phyloP scores from a whole-genome alignment of 53 echinoderm and acorn worm genomes.

The Echinarachnius parma region DNA sequence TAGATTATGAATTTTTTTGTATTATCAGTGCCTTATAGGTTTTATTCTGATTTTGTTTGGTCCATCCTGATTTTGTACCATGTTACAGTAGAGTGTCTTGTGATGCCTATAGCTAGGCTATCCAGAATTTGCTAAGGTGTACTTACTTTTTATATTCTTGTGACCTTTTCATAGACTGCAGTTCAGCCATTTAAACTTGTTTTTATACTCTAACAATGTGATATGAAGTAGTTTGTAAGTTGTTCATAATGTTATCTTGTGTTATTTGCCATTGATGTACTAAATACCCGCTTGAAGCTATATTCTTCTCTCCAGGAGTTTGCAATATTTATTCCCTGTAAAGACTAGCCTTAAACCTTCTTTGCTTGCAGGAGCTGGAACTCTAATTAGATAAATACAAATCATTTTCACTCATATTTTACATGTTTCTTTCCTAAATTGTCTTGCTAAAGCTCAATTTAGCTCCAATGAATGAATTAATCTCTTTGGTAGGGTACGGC shows the following conservation, averaged over 20 bases:
- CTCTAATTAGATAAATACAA: constrained; percentile 4
- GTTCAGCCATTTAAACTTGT: constrained; percentile 1
- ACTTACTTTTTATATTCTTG: constrained; percentile 41
- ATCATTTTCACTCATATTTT: constrained; percentile 11
- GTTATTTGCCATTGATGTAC: constrained; percentile 3
- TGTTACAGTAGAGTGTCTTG: constrained; percentile 33
- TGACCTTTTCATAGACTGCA: constrained; percentile 27
- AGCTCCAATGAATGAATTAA: not conserved
- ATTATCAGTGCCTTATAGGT: constrained; percentile 46
- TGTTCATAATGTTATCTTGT: too few relatives aligned
- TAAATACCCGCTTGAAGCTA: not conserved
- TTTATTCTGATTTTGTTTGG: constrained; percentile 12
- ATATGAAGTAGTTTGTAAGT: too few relatives aligned
- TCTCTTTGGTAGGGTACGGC: not conserved
- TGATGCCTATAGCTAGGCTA: not conserved
- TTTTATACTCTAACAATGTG: too few relatives aligned
- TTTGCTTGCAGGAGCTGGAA: not conserved
- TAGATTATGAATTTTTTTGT: too few relatives aligned
- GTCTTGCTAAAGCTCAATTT: not conserved
- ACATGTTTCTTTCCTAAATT: constrained; percentile 20
- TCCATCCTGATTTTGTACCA: not conserved
- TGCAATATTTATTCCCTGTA: constrained; percentile 40
- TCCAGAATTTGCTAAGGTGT: constrained; percentile 31
- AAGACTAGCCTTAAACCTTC: constrained; percentile 8
- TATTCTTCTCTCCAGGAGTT: not conserved